Base-by-base conservation (phyloP, 2,797 vertebrate species). In the Jordanella pulchra region DNA sequence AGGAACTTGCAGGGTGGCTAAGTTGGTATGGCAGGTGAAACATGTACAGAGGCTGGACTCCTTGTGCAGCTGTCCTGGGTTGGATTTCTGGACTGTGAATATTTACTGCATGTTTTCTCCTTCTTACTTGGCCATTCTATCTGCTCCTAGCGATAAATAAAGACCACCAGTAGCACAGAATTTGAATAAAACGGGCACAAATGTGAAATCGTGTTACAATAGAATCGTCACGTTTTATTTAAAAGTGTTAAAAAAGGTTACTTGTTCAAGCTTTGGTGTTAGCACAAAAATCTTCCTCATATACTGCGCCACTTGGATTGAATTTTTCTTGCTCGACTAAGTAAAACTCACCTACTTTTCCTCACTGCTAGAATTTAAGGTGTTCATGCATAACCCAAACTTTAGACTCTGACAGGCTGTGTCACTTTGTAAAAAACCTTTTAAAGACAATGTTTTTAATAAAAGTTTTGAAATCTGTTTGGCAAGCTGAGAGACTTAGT, bases 401-500 rank as follows among this genome's bases (percentile, higher is more conserved):
- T 17, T 72, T 65, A 60, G 58, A 67, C 2, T 10, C 21, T 78
- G 32, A 44, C 53, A 56, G 18, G 27, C 5, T 53, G 18, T 3
- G 4, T 69, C 10, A 42, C 50, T 71, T n/a, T 63, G 44, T 51
- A 30, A 28, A n/a, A 54, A 69, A 72, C 60, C 67, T n/a, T 51
- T 50, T 64, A 76, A 71, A 79, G 50, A 27, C 30, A 42, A 58
- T 13, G 18, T 81, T 68, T 84, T 72, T 54, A 39, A 72, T 50
- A 50, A 85, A 73, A 47, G 18, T 73, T 71, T 58, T 18, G 11
- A 71, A 71, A 50, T 35, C 63, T 75, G 65, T 18, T 56, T 45
- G 65, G 56, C 60, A 72, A 75, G 56, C 65, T 30, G 30, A 77
- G 30, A 17, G 48, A 15, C 68, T 81, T 18, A 23, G 67, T 77